These are phyloP conservation scores for Columba livia DNA, from an alignment of 2,113 vertebrate genomes.

Conservation along the genomic window DNA sequence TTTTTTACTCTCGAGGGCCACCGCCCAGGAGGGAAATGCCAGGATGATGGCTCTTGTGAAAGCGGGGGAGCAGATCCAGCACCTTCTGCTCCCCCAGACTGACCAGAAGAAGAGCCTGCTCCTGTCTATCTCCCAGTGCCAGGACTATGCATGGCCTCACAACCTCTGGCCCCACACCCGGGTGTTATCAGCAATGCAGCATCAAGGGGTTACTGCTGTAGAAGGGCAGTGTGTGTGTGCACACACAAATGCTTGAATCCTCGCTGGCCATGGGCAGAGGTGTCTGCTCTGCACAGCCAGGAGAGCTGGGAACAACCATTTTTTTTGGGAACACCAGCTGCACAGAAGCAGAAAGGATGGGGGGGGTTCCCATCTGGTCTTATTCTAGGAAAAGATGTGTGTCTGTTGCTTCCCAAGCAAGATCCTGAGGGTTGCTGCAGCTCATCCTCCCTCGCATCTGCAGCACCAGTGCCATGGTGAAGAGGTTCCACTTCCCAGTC, in stretches of 20 bases:
- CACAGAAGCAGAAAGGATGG: background rate
- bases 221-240: background rate
- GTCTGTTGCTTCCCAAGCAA: background rate
- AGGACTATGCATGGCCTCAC: accelerated
- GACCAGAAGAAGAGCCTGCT: background rate
- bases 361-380: background rate
- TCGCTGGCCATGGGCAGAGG: too few relatives aligned
- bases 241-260: background rate
- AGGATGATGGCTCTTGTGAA: background rate
- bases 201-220: background rate
- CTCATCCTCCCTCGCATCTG: background rate
- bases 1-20: background rate
- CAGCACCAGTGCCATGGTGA: accelerated
- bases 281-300: background rate
- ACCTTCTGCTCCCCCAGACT: background rate
- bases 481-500: background rate
- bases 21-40: background rate
- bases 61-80: background rate
- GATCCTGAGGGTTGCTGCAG: background rate
- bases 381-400: background rate
- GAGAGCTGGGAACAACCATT: background rate
- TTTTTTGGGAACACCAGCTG: background rate
- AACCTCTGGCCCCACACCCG: accelerated
- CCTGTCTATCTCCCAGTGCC: background rate
- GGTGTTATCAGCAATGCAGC: accelerated